Evolutionary conservation across 2,888 invertebrate species (phyloP).

Genomic region (Scaptomyza cyrtandrae): DNA sequence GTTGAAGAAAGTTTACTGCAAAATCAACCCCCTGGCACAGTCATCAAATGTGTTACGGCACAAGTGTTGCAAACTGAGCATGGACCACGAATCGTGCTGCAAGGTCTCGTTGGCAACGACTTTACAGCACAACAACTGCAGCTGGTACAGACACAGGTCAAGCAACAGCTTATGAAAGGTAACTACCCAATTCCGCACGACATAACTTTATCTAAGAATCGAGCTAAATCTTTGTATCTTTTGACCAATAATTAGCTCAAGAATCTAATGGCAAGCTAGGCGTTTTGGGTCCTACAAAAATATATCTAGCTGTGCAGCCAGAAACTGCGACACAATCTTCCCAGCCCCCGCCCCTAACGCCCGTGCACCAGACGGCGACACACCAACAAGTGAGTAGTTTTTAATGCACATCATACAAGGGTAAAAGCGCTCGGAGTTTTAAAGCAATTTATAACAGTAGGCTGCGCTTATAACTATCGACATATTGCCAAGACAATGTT

Average conservation of each 20-base stretch:
- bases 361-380: constrained; percentile 84
- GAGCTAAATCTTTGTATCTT: neutral
- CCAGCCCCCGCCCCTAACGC: constrained; percentile 86
- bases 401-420: constrained; percentile 63
- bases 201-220: neutral
- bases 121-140: constrained; percentile 92
- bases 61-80: constrained; percentile 94
- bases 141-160: constrained; percentile 94
- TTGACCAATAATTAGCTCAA: constrained; percentile 86
- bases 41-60: constrained; percentile 94
- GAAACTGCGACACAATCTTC: constrained; percentile 82
- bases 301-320: constrained; percentile 93
- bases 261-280: constrained; percentile 94
- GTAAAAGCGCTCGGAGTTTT: constrained; percentile 20
- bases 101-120: constrained; percentile 93
- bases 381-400: constrained; percentile 85
- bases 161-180: constrained; percentile 95
- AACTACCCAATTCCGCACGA: neutral
- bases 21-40: constrained; percentile 93
- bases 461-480: constrained; percentile 33
- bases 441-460: constrained; percentile 23
- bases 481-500: constrained; percentile 27
- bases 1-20: constrained; percentile 90
- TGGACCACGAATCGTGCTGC: constrained; percentile 93
- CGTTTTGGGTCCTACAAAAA: constrained; percentile 93